Percentiles rank a stretch among this genome's conserved stretches.
Evolutionary conservation across 2,888 invertebrate species (phyloP).

Genomic region (Watsonalla cultraria): DNA sequence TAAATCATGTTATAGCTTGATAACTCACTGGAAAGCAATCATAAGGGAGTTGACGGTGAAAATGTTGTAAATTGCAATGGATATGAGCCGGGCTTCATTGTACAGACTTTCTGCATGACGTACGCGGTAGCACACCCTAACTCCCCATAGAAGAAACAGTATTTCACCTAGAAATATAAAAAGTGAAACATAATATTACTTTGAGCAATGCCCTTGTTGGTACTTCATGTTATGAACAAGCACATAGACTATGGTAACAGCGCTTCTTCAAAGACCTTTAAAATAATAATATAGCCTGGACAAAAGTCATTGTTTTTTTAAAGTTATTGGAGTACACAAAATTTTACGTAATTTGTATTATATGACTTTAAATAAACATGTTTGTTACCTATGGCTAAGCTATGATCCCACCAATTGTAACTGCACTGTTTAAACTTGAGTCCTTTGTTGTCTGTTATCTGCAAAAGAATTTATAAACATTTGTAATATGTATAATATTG

Average conservation of each 20-base stretch:
- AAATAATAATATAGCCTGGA: too few relatives aligned
- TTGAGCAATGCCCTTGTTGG: background rate
- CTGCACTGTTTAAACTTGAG: constrained; percentile 93
- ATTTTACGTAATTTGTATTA: too few relatives aligned
- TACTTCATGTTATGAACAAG: too few relatives aligned
- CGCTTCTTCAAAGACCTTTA: too few relatives aligned
- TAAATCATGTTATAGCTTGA: background rate
- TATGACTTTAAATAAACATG: background rate
- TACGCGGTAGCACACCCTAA: constrained; percentile 91
- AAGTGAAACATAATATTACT: constrained; percentile 42
- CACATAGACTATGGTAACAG: too few relatives aligned
- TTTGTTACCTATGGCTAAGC: constrained; percentile 87
- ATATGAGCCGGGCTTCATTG: constrained; percentile 95
- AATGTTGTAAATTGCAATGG: constrained; percentile 96
- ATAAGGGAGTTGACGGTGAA: constrained; percentile 94
- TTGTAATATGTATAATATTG: background rate
- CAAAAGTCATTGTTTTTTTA: too few relatives aligned
- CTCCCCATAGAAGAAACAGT: constrained; percentile 90
- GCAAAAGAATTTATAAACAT: constrained; percentile 23
- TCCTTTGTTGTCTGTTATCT: constrained; percentile 86
- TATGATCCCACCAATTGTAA: constrained; percentile 97
- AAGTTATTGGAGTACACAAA: too few relatives aligned
- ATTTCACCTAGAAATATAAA: constrained; percentile 75
- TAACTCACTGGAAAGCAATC: constrained; percentile 95
- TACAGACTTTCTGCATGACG: constrained; percentile 94